phyloP scores from a whole-genome alignment of 2,797 vertebrate genomes.

The Diplodus puntazzo region DNA sequence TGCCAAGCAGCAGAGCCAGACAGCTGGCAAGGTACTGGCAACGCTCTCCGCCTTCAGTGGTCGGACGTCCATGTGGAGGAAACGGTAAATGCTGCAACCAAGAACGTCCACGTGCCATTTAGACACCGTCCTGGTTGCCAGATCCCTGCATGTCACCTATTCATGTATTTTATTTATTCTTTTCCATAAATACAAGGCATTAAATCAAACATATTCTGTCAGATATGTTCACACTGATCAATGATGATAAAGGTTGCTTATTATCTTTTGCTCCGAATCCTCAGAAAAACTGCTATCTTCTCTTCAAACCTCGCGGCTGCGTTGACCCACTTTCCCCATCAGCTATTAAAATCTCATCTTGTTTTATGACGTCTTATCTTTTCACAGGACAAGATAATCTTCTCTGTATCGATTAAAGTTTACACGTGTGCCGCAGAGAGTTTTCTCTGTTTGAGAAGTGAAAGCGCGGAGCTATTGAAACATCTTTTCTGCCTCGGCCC shows the following conservation, averaged over 20 bases:
- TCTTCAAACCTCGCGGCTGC: constrained; percentile 10
- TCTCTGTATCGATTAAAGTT: constrained; percentile 53
- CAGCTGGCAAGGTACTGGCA: constrained; percentile 47
- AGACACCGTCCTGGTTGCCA: not conserved
- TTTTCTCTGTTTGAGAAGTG: constrained; percentile 1
- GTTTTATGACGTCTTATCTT: constrained; percentile 56
- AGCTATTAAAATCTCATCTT: constrained; percentile 42
- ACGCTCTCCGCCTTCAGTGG: constrained; percentile 1
- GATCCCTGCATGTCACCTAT: not conserved
- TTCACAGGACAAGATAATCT: constrained; percentile 53
- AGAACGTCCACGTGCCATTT: not conserved
- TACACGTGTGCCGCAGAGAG: constrained; percentile 1
- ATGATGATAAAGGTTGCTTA: constrained; percentile 1
- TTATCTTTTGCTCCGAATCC: constrained; percentile 29
- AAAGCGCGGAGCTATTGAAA: not conserved
- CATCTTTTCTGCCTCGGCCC: not conserved
- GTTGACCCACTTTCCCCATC: constrained; percentile 52
- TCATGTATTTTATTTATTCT: too few relatives aligned
- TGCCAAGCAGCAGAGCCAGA: constrained; percentile 42
- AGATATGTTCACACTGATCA: constrained; percentile 11
- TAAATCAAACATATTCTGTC: not conserved
- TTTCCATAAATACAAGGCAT: not conserved
- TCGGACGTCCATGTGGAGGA: constrained; percentile 31
- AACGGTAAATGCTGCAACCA: not conserved
- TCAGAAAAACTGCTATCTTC: constrained; percentile 16